Evolutionary conservation across 1,140 invertebrate genomes (phyloP).

Genomic region (Eriosoma lanigerum): DNA sequence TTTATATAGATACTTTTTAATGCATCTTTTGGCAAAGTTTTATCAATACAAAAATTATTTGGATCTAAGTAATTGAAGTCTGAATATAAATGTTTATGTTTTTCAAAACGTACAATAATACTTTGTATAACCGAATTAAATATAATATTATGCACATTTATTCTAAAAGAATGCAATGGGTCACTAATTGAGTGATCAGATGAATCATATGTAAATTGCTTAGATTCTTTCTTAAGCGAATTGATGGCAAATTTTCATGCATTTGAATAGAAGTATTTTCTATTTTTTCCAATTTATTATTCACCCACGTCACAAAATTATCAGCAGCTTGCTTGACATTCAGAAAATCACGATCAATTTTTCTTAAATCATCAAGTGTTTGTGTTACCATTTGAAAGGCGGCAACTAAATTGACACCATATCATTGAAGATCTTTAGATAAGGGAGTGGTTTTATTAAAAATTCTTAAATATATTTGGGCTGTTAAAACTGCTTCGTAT

Average conservation of each 20-base stretch:
- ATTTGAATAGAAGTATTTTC: no score
- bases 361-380: background rate
- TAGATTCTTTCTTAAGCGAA: background rate
- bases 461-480: no score
- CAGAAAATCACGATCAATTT: background rate
- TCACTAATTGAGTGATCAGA: background rate
- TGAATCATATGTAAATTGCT: conserved; percentile 2
- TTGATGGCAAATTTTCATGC: no score
- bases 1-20: no score
- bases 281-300: no score
- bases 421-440: no score
- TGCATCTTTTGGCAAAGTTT: no score
- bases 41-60: no score
- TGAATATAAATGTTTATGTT: background rate
- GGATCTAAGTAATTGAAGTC: conserved; percentile 8
- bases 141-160: no score
- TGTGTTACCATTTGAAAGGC: no score
- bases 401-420: no score
- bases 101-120: background rate
- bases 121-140: background rate
- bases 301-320: background rate
- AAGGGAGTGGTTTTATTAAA: no score
- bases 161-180: background rate
- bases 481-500: background rate
- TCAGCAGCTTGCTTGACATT: background rate